Conservation (phyloP, 2,113 vertebrate species). For the Pluvialis apricaria region DNA sequence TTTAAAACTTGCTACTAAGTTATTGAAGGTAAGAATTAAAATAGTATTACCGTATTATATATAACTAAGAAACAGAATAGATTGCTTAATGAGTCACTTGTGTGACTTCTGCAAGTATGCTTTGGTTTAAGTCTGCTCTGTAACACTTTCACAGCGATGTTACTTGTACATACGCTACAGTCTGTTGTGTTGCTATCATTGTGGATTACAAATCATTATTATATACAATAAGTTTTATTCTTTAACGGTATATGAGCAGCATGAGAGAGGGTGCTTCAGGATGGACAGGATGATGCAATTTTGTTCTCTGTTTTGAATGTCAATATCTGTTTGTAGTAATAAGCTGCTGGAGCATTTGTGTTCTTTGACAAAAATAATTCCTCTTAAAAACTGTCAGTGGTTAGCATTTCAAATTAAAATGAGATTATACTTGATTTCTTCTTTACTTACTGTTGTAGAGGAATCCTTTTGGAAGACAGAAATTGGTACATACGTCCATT, state of each 20-base stretch:
- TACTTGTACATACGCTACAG: not conserved
- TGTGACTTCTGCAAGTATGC: not conserved
- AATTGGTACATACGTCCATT: not conserved
- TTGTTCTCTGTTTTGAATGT: not conserved
- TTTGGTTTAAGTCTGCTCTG: not conserved
- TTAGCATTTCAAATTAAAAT: not conserved
- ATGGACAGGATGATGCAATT: not conserved
- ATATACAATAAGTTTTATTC: not conserved
- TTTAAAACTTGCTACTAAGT: conserved; percentile 95
- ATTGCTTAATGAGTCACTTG: not conserved
- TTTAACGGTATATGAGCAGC: not conserved
- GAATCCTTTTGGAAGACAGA: not conserved
- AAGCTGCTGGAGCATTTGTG: not conserved
- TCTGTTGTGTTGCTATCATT: not conserved
- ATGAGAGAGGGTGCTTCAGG: not conserved
- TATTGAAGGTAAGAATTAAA: conserved; percentile 86
- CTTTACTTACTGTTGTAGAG: not conserved
- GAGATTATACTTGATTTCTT: not conserved
- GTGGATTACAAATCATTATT: not conserved
- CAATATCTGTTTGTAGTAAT: not conserved
- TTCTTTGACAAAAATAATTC: not conserved
- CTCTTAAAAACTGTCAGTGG: not conserved
- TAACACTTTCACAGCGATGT: not conserved
- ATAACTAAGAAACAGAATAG: not conserved
- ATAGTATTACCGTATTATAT: not conserved